phyloP scores from a whole-genome alignment of 2,888 invertebrate genomes.

The Prosopocoilus inquinatus region DNA sequence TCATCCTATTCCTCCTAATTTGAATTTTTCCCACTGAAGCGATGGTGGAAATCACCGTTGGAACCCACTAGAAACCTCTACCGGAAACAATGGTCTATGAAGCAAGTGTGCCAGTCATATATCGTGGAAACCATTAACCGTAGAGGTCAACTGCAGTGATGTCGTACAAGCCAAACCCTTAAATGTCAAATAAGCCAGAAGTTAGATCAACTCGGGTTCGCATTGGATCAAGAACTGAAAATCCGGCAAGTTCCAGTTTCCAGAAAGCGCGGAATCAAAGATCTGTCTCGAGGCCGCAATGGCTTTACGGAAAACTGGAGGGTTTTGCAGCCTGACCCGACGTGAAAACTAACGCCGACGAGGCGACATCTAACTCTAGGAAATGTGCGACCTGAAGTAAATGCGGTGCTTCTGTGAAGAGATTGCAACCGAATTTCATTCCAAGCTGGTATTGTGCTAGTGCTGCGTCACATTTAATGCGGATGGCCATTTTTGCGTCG shows the following conservation, averaged over 20 bases:
- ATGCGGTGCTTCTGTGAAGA: conserved; percentile 69
- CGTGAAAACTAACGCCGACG: conserved; percentile 90
- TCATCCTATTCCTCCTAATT: too few species aligned
- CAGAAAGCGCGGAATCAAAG: conserved; percentile 68
- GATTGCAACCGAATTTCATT: conserved; percentile 92
- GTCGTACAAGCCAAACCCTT: too few species aligned
- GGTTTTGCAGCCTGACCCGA: conserved; percentile 87
- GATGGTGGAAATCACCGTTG: too few species aligned
- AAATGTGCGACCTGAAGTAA: conserved; percentile 72
- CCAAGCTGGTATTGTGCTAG: conserved; percentile 85
- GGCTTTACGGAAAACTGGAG: conserved; percentile 77
- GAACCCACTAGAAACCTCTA: too few species aligned
- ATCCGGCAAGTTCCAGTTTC: conserved; percentile 80
- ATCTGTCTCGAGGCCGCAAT: conserved; percentile 65
- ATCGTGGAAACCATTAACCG: too few species aligned
- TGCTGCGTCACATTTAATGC: conserved; percentile 85
- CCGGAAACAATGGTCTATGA: too few species aligned
- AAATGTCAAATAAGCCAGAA: too few species aligned
- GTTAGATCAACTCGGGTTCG: too few species aligned
- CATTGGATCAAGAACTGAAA: too few species aligned
- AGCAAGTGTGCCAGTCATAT: too few species aligned
- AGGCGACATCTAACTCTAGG: conserved; percentile 72
- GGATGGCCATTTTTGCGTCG: conserved; percentile 78
- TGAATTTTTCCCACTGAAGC: too few species aligned
- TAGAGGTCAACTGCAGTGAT: too few species aligned